Conservation (phyloP, 2,888 invertebrate species). For the Drosophila mercatorum region DNA sequence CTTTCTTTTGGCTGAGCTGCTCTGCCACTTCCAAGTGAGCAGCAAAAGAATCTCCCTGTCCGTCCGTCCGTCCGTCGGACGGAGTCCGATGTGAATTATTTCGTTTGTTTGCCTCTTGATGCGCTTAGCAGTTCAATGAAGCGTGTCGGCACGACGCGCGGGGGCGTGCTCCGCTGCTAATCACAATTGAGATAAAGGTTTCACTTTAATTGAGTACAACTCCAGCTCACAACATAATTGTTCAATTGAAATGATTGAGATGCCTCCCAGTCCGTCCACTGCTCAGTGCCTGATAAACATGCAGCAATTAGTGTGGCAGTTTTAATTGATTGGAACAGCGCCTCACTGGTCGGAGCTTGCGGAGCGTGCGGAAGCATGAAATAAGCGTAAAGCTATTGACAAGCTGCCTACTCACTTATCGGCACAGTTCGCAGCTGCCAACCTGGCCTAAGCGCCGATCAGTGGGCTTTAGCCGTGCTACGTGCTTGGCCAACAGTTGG, state of each 20-base stretch:
- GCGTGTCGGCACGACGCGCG: conserved; percentile 18
- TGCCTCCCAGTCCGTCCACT: not conserved
- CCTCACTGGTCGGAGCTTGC: not conserved
- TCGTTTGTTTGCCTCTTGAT: conserved; percentile 55
- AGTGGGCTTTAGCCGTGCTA: conserved; percentile 44
- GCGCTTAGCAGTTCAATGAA: conserved; percentile 50
- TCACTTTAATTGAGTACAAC: conserved; percentile 71
- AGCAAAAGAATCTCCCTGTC: conserved; percentile 4
- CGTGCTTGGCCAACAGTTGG: conserved; percentile 39
- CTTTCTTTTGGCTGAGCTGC: conserved; percentile 38
- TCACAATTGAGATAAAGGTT: conserved; percentile 43
- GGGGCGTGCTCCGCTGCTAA: conserved; percentile 15
- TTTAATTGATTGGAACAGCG: conserved; percentile 69
- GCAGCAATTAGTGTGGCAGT: conserved; percentile 65
- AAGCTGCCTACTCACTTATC: conserved; percentile 36
- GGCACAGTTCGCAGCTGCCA: conserved; percentile 13
- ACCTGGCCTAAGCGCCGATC: conserved; percentile 46
- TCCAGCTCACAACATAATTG: conserved; percentile 58
- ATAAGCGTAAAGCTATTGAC: conserved; percentile 24
- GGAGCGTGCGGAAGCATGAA: conserved; percentile 53
- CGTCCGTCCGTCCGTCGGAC: not conserved
- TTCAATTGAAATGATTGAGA: conserved; percentile 71
- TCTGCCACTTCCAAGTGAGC: conserved; percentile 23
- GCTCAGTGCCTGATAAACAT: conserved; percentile 47
- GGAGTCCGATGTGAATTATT: conserved; percentile 55